A percentile compares a stretch with the other conserved stretches of the same genome.
Conservation (phyloP, 2,113 vertebrate species). For the Macquaria australasica region DNA sequence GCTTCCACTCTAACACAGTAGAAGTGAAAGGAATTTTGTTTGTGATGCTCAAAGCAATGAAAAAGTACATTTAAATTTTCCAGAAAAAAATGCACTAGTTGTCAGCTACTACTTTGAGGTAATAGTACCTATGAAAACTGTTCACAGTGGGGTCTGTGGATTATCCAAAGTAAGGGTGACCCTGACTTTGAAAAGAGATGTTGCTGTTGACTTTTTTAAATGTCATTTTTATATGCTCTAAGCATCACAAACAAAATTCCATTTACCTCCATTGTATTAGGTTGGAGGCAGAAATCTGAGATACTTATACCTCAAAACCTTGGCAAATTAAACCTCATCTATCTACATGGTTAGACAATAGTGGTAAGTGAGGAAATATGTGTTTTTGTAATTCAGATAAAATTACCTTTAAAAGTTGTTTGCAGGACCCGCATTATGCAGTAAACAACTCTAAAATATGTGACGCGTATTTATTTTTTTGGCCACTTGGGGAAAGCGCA, state of each 20-base stretch:
- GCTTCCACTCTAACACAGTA: background rate
- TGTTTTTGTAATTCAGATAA: background rate
- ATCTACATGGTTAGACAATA: background rate
- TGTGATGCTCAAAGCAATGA: background rate
- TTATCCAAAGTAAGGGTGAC: background rate
- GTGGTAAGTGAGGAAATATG: background rate
- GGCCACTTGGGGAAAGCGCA: background rate
- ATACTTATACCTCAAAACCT: background rate
- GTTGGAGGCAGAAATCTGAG: background rate
- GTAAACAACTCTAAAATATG: background rate
- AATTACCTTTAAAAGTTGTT: background rate
- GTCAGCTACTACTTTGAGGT: background rate
- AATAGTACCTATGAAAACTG: background rate
- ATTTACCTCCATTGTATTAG: no score
- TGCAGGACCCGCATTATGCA: background rate
- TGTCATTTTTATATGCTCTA: background rate
- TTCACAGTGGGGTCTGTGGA: background rate
- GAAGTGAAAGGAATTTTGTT: background rate
- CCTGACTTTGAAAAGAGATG: background rate
- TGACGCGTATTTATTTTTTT: background rate
- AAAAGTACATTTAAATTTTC: background rate
- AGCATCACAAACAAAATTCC: background rate
- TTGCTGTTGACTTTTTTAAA: background rate
- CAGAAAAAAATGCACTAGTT: background rate
- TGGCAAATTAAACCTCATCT: background rate